Evolutionary conservation across 64 coral and sea anemone species (phyloP).

Genomic region (Stylophora pistillata): DNA sequence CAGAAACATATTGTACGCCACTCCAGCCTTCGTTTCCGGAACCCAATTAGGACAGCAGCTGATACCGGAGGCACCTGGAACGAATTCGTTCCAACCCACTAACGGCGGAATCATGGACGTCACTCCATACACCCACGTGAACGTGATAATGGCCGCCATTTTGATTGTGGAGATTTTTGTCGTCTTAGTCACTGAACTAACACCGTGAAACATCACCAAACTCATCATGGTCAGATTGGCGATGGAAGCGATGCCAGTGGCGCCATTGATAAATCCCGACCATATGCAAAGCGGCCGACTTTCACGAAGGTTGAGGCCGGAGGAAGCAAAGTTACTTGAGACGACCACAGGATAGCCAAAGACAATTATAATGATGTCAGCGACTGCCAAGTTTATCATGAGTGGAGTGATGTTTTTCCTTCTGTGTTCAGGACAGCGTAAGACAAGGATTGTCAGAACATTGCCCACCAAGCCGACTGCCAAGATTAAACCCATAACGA

Average conservation of each 20-base stretch:
- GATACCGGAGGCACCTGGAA: conserved; percentile 57
- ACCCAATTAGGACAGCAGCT: conserved; percentile 78
- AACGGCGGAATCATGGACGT: conserved; percentile 58
- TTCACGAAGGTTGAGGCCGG: not conserved
- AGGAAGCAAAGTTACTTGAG: conserved; percentile 27
- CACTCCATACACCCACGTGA: conserved; percentile 61
- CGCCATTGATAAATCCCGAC: conserved; percentile 76
- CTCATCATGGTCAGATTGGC: conserved; percentile 60
- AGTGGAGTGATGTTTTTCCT: conserved; percentile 67
- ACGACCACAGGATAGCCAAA: conserved; percentile 72
- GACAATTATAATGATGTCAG: conserved; percentile 56
- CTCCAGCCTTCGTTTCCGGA: conserved; percentile 8
- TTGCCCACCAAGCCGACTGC: conserved; percentile 59
- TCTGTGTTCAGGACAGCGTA: conserved; percentile 43
- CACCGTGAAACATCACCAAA: conserved; percentile 16
- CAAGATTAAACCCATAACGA: conserved; percentile 53
- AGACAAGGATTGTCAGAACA: conserved; percentile 41
- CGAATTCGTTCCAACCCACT: conserved; percentile 67
- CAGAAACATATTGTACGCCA: conserved; percentile 58
- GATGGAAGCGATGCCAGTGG: conserved; percentile 68
- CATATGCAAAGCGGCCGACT: conserved; percentile 46
- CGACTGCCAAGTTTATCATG: conserved; percentile 54
- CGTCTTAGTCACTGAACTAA: not conserved
- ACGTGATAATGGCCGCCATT: not conserved
- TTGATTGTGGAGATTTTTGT: not conserved